Conservation (phyloP, 2,797 vertebrate species). For the Eulemur coronatus region DNA sequence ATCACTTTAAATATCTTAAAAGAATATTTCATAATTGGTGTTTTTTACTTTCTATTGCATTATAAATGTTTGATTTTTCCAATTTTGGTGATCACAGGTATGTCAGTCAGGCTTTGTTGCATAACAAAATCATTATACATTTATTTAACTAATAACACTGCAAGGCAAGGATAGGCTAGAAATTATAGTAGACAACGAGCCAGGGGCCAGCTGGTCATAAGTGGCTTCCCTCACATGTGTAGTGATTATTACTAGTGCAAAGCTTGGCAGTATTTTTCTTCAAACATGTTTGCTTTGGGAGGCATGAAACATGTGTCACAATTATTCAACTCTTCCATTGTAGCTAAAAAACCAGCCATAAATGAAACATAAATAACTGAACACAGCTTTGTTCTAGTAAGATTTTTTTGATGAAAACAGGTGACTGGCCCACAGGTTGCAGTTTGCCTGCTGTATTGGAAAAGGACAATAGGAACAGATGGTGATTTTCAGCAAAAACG, state of each 20-base stretch:
- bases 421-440: neutral
- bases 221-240: neutral
- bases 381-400: neutral
- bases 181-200: neutral
- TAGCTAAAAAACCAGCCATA: neutral
- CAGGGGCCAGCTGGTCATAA: neutral
- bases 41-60: neutral
- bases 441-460: neutral
- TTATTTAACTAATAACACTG: neutral
- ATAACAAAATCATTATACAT: neutral
- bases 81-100: neutral
- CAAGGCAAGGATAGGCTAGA: neutral
- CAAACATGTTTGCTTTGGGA: neutral
- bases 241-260: neutral
- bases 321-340: neutral
- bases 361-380: neutral
- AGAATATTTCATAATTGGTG: neutral
- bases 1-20: neutral
- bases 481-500: neutral
- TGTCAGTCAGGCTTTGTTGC: neutral
- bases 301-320: too few relatives aligned
- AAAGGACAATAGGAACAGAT: neutral
- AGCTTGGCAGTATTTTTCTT: neutral
- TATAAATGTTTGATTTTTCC: neutral
- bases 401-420: neutral